Base-by-base conservation (phyloP, 2,888 invertebrate genomes). In the Masnerella sp. region DNA sequence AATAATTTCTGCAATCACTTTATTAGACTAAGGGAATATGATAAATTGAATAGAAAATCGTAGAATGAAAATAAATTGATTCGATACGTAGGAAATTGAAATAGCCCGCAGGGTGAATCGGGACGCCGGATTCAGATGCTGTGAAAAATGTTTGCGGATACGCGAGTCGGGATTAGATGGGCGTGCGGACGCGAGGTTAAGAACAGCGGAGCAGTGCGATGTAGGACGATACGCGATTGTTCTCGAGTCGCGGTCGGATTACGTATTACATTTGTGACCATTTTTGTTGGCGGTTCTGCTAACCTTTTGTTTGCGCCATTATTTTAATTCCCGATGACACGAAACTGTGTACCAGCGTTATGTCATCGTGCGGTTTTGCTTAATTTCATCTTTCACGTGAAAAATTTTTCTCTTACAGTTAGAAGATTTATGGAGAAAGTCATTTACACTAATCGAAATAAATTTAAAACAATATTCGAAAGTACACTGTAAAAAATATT, bases 141-240 rank as follows among this genome's bases (percentile, higher is more conserved):
- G 42, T 67, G 56, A 56, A 67, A 67, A 56, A 40, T 30, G 65
- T 49, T 40, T 42, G 18, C 18, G 40, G 20, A 42, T 42, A 11
- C 20, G 40, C 20, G 67, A 58, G 52, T 4, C 20, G 18, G 49
- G 56, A 61, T 58, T 68, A 64, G 59, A 74, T 68, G 73, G 68
- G 68, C 68, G 73, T 69, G 34, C 32, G 47, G 52, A 64, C 68
- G 47, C 34, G 49, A 68, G 73, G 73, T 73, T 73, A 52, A 42
- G 73, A 73, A 73, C 68, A 68, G 51, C 42, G 12, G 58, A 47
- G 25, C 36, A 14, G 47, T 42, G 40, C 51, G 56, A 68, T 62
- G 68, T 73, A 73, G 73, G 73, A 56, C 68, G 56, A 62, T 51
- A 51, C 40, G 62, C 73, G 51, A 73, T 73, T 73, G 73, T 73